A percentile compares a stretch with the other conserved stretches of the same genome.
Conservation (phyloP, 1,140 invertebrate genomes). For the Ips typographus region DNA sequence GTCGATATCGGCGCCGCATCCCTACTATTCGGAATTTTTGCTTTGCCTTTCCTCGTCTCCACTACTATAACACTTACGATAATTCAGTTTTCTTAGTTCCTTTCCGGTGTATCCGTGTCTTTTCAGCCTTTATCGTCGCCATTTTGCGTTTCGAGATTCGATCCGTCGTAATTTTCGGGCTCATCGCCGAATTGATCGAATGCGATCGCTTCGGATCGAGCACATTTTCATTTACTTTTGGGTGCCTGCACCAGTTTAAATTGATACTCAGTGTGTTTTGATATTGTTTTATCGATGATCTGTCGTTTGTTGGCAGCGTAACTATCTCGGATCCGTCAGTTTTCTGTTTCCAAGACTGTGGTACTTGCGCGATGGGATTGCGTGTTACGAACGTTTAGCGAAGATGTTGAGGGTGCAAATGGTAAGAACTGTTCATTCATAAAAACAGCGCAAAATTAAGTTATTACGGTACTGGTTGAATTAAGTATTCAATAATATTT, state of each 20-base stretch:
- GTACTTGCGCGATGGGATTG: too few species aligned
- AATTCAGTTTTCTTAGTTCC: slow-evolving; percentile 39
- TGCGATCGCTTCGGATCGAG: not conserved
- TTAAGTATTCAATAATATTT: slow-evolving; percentile 7
- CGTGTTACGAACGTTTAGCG: not conserved
- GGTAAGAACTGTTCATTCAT: slow-evolving; percentile 8
- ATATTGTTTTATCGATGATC: too few species aligned
- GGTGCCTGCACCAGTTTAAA: too few species aligned
- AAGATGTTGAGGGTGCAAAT: slow-evolving; percentile 30
- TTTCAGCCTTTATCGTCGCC: slow-evolving; percentile 27
- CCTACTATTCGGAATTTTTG: slow-evolving; percentile 28
- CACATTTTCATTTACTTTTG: too few species aligned
- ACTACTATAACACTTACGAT: slow-evolving; percentile 28
- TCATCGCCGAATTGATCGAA: too few species aligned
- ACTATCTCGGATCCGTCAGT: too few species aligned
- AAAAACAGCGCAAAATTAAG: not conserved
- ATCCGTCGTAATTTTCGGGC: not conserved
- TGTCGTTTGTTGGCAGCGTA: too few species aligned
- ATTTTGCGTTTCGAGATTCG: slow-evolving; percentile 25
- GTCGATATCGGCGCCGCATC: slow-evolving; percentile 4
- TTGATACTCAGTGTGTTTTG: too few species aligned
- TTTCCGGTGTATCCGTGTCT: slow-evolving; percentile 31
- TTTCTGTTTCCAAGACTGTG: too few species aligned
- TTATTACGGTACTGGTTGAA: not conserved
- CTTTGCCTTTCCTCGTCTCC: slow-evolving; percentile 36